These are phyloP conservation scores for Ormyrus rosae DNA, from an alignment of 2,888 invertebrate genomes.

Conservation along the genomic window DNA sequence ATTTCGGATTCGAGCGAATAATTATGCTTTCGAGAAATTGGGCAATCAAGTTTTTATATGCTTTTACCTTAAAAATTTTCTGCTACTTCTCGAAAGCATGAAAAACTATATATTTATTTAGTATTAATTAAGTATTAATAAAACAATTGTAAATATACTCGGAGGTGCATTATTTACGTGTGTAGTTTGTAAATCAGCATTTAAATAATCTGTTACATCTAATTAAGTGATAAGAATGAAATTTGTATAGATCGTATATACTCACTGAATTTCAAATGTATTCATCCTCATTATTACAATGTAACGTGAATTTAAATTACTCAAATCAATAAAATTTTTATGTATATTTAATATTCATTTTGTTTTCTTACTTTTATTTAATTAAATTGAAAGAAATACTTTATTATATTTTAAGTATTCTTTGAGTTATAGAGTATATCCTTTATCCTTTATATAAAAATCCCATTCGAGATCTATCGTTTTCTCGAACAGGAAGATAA, in stretches of 20 bases:
- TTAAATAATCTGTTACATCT: constrained; percentile 34
- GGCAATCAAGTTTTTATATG: constrained; percentile 5
- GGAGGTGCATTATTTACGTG: constrained; percentile 44
- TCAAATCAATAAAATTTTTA: constrained; percentile 50
- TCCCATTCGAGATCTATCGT: too few relatives aligned
- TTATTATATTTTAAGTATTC: too few relatives aligned
- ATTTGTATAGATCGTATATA: constrained; percentile 49
- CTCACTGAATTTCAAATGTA: constrained; percentile 24
- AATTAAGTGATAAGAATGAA: constrained; percentile 18
- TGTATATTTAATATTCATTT: constrained; percentile 15
- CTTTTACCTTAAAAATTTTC: constrained; percentile 1
- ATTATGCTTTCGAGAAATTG: constrained; percentile 5
- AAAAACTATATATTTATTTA: constrained; percentile 23
- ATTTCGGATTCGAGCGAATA: neutral
- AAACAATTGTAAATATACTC: constrained; percentile 61
- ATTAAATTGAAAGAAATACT: neutral
- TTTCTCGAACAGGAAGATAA: too few relatives aligned
- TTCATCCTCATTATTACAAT: constrained; percentile 37
- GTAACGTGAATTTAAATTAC: constrained; percentile 35
- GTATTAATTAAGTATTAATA: constrained; percentile 31
- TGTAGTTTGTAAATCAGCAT: constrained; percentile 47
- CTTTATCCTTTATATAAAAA: too few relatives aligned
- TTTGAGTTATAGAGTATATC: too few relatives aligned
- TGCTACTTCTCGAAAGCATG: constrained; percentile 15
- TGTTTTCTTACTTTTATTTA: neutral